Conservation (phyloP, 2,113 vertebrate genomes). For the Beaufortia kweichowensis region DNA sequence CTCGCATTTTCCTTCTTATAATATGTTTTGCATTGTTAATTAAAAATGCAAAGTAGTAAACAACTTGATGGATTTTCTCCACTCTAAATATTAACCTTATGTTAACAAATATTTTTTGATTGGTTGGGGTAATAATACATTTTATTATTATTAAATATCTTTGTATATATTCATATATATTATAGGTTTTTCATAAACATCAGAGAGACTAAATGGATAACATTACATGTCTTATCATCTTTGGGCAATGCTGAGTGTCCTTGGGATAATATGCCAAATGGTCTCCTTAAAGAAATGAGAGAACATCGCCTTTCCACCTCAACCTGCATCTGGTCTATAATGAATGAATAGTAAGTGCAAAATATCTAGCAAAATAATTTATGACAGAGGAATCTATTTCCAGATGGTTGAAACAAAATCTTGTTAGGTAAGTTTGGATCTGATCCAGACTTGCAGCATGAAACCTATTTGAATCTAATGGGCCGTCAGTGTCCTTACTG, state of each 20-base stretch:
- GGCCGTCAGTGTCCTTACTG: too few species aligned
- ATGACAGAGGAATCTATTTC: too few species aligned
- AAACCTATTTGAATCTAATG: too few species aligned
- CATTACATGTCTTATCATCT: not conserved
- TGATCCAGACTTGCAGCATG: too few species aligned
- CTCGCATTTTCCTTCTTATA: conserved; percentile 62
- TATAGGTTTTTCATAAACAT: not conserved
- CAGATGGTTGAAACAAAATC: too few species aligned
- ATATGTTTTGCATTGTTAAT: conserved; percentile 58
- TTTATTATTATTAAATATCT: not conserved
- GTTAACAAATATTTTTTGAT: conserved; percentile 37
- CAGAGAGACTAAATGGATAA: not conserved
- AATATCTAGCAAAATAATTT: too few species aligned
- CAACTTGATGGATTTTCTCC: conserved; percentile 58
- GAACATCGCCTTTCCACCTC: not conserved
- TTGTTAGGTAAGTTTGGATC: too few species aligned
- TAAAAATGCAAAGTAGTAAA: conserved; percentile 64
- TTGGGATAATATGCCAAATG: not conserved
- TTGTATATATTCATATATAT: not conserved
- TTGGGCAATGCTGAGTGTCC: not conserved
- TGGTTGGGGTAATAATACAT: conserved; percentile 33
- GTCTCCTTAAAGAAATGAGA: not conserved
- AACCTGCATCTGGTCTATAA: not conserved
- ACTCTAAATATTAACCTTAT: conserved; percentile 41
- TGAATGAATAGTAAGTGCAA: too few species aligned